phyloP scores from a whole-genome alignment of 2,888 invertebrate genomes.

The Urechis unicinctus region DNA sequence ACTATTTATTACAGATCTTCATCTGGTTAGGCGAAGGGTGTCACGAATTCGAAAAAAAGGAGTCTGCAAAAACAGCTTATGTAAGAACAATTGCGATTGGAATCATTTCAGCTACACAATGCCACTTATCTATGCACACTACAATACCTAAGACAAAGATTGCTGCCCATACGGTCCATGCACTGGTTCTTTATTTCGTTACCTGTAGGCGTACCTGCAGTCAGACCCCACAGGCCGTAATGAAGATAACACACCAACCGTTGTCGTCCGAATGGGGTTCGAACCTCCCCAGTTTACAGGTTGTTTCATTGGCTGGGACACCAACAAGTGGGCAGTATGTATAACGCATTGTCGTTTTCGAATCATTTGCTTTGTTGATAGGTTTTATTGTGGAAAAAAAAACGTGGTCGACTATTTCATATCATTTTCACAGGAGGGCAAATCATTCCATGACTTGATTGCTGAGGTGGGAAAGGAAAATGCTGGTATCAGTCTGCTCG shows the following conservation, averaged over 20 bases:
- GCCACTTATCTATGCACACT: no score
- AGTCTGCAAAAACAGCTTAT: slow-evolving; percentile 60
- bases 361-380: background rate
- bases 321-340: slow-evolving; percentile 29
- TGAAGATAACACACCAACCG: slow-evolving; percentile 62
- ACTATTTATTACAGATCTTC: slow-evolving; percentile 59
- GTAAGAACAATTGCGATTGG: slow-evolving; percentile 21
- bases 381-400: background rate
- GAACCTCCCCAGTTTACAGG: slow-evolving; percentile 71
- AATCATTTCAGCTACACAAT: background rate
- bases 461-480: slow-evolving; percentile 26
- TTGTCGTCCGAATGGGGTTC: slow-evolving; percentile 66
- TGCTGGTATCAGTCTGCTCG: slow-evolving; percentile 22
- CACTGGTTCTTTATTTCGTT: background rate
- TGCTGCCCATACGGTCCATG: background rate
- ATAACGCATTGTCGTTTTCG: background rate
- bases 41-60: slow-evolving; percentile 60
- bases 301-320: slow-evolving; percentile 71
- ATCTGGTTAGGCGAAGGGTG: slow-evolving; percentile 78
- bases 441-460: slow-evolving; percentile 28
- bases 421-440: slow-evolving; percentile 27
- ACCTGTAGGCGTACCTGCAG: slow-evolving; percentile 62
- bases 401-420: background rate
- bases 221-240: slow-evolving; percentile 65
- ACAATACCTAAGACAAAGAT: no score